Conservation (phyloP, 2,113 vertebrate genomes). For the Myrmecobius fasciatus region DNA sequence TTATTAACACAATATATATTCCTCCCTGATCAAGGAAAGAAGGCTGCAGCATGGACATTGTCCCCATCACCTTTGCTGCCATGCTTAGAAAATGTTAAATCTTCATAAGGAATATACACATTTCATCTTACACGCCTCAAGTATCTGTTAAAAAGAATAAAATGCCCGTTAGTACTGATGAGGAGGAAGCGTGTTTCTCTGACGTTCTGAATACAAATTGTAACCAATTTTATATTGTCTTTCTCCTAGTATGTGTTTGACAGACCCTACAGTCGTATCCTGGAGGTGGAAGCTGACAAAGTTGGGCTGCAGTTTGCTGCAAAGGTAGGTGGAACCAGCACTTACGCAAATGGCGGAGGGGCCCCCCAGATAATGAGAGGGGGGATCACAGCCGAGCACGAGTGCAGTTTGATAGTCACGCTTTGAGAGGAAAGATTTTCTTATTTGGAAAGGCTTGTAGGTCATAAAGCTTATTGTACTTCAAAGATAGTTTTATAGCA, state of each 20-base stretch:
- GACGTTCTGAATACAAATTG: constrained; percentile 41
- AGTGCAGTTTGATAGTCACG: background rate
- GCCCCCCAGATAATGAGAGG: background rate
- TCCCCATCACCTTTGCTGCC: background rate
- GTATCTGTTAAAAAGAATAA: constrained; percentile 15
- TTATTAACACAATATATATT: background rate
- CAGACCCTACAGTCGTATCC: constrained; percentile 91
- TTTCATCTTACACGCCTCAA: constrained; percentile 30
- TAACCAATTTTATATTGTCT: constrained; percentile 15
- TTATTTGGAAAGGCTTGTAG: background rate
- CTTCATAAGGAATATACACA: constrained; percentile 15
- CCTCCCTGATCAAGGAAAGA: constrained; percentile 42
- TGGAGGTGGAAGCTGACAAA: constrained; percentile 95
- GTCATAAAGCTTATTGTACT: background rate
- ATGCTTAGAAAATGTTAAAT: constrained; percentile 16
- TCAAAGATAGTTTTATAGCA: background rate
- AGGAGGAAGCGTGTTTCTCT: constrained; percentile 12
- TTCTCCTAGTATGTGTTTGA: constrained; percentile 90
- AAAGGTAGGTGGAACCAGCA: constrained; percentile 87
- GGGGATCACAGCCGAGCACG: background rate
- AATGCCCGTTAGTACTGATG: background rate
- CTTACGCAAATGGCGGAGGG: background rate
- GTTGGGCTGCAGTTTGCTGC: constrained; percentile 94
- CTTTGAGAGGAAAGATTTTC: background rate
- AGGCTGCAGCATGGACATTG: background rate